These are phyloP conservation scores for Paelopatides confundens DNA, from an alignment of 53 echinoderm and acorn worm genomes.

Conservation along the genomic window DNA sequence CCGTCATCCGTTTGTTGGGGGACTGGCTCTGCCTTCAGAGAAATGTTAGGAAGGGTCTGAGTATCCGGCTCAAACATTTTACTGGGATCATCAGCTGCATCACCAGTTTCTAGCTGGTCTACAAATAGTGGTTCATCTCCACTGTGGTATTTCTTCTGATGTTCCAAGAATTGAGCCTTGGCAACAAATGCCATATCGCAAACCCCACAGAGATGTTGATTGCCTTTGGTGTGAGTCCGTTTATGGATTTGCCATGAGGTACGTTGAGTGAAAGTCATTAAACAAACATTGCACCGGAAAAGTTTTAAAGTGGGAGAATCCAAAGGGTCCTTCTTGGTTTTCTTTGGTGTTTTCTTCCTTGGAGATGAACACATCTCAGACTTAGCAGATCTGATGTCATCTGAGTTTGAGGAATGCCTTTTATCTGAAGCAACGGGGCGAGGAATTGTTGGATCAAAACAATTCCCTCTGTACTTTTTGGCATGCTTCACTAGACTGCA, in stretches of 20 bases:
- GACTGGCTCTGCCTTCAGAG: background rate
- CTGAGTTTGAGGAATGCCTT: background rate
- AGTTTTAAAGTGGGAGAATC: background rate
- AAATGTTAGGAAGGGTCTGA: background rate
- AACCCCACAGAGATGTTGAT: conserved; percentile 37
- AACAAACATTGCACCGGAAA: conserved; percentile 50
- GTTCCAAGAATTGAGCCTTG: conserved; percentile 12
- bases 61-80: background rate
- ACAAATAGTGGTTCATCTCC: background rate
- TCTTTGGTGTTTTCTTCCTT: background rate
- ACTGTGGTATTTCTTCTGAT: conserved; percentile 26
- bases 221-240: conserved; percentile 23
- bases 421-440: background rate
- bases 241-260: conserved; percentile 49
- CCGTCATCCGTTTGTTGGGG: background rate
- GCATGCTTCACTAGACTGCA: conserved; percentile 45
- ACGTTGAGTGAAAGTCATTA: conserved; percentile 43
- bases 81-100: background rate
- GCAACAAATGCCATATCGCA: conserved; percentile 38
- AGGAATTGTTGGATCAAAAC: conserved; percentile 7
- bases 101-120: background rate
- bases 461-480: conserved; percentile 13
- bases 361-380: background rate
- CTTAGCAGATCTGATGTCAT: background rate
- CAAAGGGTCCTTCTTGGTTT: conserved; percentile 1